phyloP scores from a whole-genome alignment of 2,888 invertebrate genomes.

The Pheosia tremula region DNA sequence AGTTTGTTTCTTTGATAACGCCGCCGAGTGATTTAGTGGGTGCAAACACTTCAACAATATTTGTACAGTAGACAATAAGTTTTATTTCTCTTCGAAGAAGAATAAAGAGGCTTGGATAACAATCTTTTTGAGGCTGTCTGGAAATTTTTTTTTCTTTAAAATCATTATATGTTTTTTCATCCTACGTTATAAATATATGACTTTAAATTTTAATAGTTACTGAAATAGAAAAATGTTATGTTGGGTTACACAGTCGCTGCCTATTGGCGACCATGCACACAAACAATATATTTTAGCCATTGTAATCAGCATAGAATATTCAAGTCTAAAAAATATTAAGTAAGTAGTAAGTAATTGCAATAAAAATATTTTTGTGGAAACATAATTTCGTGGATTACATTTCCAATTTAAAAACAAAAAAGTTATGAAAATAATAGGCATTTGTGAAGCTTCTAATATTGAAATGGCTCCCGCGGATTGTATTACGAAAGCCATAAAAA shows the following conservation, averaged over 20 bases:
- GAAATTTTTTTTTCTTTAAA: background rate
- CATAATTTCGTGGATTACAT: constrained; percentile 18
- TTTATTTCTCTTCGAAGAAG: background rate
- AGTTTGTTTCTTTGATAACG: constrained; percentile 24
- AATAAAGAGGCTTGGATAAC: background rate
- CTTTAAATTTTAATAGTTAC: no score
- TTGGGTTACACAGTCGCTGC: no score
- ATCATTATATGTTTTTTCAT: background rate
- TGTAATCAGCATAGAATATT: no score
- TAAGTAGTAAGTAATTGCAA: no score
- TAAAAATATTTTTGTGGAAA: no score
- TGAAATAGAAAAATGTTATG: no score
- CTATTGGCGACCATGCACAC: no score
- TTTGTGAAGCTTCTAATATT: constrained; percentile 31
- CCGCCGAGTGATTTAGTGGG: constrained; percentile 1
- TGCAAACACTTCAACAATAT: constrained; percentile 9
- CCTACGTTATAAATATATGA: no score
- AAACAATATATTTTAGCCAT: no score
- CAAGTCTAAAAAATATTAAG: no score
- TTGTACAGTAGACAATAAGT: background rate
- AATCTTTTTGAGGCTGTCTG: background rate
- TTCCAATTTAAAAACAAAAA: constrained; percentile 25
- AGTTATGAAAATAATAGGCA: constrained; percentile 21
- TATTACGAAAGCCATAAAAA: constrained; percentile 27
- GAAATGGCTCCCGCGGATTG: constrained; percentile 20